Base-by-base conservation (phyloP, 2,113 vertebrate species). In the Zeus faber region DNA sequence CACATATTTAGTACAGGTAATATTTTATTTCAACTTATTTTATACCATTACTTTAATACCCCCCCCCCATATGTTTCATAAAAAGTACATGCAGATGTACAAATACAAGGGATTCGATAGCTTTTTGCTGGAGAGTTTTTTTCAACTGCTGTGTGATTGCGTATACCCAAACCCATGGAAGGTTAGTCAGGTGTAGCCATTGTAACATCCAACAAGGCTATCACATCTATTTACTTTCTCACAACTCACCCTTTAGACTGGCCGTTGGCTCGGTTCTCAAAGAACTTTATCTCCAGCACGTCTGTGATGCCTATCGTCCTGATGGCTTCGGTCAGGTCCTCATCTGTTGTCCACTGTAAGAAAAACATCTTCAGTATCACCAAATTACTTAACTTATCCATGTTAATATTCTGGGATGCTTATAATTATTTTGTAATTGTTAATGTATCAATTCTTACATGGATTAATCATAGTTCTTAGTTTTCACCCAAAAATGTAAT, bases 211-310 rank as follows among this genome's bases (percentile, higher is more conserved):
- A 8, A 2, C 5, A 10, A 21, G 10, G 9, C 10, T 0, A 1
- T 21, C 41, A 11, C 41, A 44, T 10, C 35, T 5, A 26, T 14
- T 27, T 18, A 16, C 39, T 2, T 16, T 8, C 9, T 16, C 7
- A 2, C 1, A 70, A 68, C 90, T 93, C 86, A 99, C 97, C 97
- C 97, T 81, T 99, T 99, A 31, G 95, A 97, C 70, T 99, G 97
- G 67, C 97, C 97, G 86, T 99, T 99, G 78, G 97, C 96, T 69
- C 97, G 84, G 82, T 99, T 99, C 88, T 99, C 97, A 91, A 97
- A 99, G 86, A 99, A 99, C 77, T 99, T 99, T 71, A 99, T 99
- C 87, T 99, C 97, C 77, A 98, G 87, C 83, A 99, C 91, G 85
- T 99, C 97, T 83, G 91, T 92, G 74, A 99, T 95, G 70, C 97